These are phyloP conservation scores for Leptarthrus brevirostris DNA, from an alignment of 2,888 invertebrate genomes.

Conservation along the genomic window DNA sequence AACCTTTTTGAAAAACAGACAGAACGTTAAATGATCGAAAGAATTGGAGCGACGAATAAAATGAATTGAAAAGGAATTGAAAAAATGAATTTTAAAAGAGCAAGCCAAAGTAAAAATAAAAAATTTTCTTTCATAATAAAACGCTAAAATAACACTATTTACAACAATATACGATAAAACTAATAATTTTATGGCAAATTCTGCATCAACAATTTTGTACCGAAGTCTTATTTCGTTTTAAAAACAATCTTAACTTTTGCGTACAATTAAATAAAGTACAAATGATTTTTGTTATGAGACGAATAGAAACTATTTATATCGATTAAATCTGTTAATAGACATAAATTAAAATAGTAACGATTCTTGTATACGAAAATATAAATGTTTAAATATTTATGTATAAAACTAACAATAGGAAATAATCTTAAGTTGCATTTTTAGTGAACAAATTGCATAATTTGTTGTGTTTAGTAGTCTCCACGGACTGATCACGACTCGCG, in stretches of 20 bases:
- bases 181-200: conserved; percentile 27
- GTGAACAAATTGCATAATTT: conserved; percentile 23
- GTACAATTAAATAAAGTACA: conserved; percentile 18
- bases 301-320: too few species aligned
- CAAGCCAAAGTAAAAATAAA: too few species aligned
- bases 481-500: not conserved
- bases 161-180: conserved; percentile 8
- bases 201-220: conserved; percentile 32
- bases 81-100: too few species aligned
- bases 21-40: too few species aligned
- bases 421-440: conserved; percentile 17
- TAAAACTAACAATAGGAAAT: conserved; percentile 33
- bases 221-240: conserved; percentile 18
- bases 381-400: not conserved
- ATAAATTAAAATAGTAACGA: conserved; percentile 17
- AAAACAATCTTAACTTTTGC: conserved; percentile 20
- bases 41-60: too few species aligned
- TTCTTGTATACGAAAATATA: conserved; percentile 10
- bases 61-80: too few species aligned
- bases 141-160: conserved; percentile 30
- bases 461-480: conserved; percentile 11
- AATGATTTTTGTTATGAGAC: conserved; percentile 24
- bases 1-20: too few species aligned
- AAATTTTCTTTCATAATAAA: conserved; percentile 22
- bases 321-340: too few species aligned